phyloP scores from a whole-genome alignment of 2,888 invertebrate species.

The Chalcosyrphus nemorum region DNA sequence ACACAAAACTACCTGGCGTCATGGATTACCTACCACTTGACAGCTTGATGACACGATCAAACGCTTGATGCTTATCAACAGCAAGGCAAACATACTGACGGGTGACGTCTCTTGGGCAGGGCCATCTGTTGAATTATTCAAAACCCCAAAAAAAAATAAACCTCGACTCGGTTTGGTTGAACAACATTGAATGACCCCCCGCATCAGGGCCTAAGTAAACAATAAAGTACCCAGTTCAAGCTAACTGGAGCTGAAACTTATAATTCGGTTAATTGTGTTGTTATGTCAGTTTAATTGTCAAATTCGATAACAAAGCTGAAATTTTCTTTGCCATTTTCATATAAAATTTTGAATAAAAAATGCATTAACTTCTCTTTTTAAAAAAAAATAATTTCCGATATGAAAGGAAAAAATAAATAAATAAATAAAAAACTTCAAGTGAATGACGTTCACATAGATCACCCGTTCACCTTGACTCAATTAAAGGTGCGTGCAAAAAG shows the following conservation, averaged over 20 bases:
- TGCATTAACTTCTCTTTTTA: neutral
- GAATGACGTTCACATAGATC: slow-evolving; percentile 4
- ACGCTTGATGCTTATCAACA: neutral
- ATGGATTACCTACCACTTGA: slow-evolving; percentile 21
- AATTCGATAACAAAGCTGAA: slow-evolving; percentile 2
- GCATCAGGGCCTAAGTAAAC: slow-evolving; percentile 12
- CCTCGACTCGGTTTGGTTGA: slow-evolving; percentile 14
- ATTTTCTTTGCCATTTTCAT: neutral
- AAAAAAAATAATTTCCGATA: too few species aligned
- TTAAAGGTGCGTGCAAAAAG: slow-evolving; percentile 59
- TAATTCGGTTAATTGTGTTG: slow-evolving; percentile 7
- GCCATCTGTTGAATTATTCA: slow-evolving; percentile 60
- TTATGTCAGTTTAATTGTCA: slow-evolving; percentile 19
- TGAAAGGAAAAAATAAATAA: too few species aligned
- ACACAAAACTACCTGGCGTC: slow-evolving; percentile 17
- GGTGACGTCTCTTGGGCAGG: slow-evolving; percentile 42
- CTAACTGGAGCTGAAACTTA: slow-evolving; percentile 8
- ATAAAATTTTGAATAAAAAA: neutral
- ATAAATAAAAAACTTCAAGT: too few species aligned
- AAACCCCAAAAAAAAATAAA: slow-evolving; percentile 27
- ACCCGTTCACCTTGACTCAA: slow-evolving; percentile 70
- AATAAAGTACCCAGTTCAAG: neutral
- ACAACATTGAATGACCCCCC: slow-evolving; percentile 7
- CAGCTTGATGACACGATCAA: slow-evolving; percentile 33
- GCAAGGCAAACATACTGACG: neutral